Percentiles rank a stretch among this genome's conserved stretches.
These are phyloP conservation scores for Procavia capensis DNA, from an alignment of 2,113 vertebrate genomes.

Conservation along the genomic window DNA sequence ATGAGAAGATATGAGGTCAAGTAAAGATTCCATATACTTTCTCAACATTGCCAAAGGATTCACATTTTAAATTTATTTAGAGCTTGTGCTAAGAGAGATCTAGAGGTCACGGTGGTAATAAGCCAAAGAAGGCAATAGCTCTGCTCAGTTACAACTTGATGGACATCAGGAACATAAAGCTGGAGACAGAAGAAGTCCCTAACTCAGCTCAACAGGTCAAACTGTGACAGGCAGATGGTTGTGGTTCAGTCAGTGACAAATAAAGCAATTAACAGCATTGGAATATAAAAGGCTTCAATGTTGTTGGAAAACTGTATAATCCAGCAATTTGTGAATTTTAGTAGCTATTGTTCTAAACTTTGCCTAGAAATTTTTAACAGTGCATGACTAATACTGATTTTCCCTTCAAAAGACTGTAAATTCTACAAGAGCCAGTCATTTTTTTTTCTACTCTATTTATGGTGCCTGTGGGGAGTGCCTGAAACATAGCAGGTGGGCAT, in stretches of 20 bases:
- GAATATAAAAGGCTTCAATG: background rate
- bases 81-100: background rate
- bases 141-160: background rate
- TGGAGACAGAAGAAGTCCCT: slow-evolving; percentile 20
- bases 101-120: slow-evolving; percentile 18
- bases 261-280: slow-evolving; percentile 3
- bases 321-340: slow-evolving; percentile 7
- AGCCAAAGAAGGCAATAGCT: slow-evolving; percentile 25
- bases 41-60: background rate
- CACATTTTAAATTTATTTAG: slow-evolving; percentile 59
- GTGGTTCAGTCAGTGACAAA: slow-evolving; percentile 18
- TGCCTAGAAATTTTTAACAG: slow-evolving; percentile 1
- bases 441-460: background rate
- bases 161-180: background rate
- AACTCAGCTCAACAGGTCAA: slow-evolving; percentile 6
- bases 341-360: background rate
- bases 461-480: background rate
- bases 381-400: background rate
- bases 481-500: background rate
- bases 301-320: slow-evolving; percentile 18
- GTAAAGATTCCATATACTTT: slow-evolving; percentile 27
- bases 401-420: background rate
- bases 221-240: background rate
- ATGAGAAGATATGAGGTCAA: slow-evolving; percentile 65
- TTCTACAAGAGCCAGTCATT: background rate